Percentiles rank a stretch among this genome's conserved stretches.
phyloP scores from a whole-genome alignment of 2,888 invertebrate species.

The Sceliomorpha sp. region DNA sequence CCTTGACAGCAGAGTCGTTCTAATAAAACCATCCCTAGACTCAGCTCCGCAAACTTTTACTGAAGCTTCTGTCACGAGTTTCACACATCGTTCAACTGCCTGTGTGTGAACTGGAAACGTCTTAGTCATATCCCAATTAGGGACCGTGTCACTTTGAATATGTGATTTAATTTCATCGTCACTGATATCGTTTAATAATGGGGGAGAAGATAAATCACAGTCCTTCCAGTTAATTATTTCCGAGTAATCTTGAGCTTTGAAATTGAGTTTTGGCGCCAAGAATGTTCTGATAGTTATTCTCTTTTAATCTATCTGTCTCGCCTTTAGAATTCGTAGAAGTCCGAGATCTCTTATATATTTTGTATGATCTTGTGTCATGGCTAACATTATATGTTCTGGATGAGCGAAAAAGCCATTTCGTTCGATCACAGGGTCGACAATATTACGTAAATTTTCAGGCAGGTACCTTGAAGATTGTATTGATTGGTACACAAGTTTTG shows the following conservation, averaged over 20 bases:
- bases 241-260: conserved; percentile 11
- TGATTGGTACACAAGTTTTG: no score
- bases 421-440: no score
- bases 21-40: conserved; percentile 11
- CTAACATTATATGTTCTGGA: no score
- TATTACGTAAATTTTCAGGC: no score
- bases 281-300: no score
- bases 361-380: conserved; percentile 16
- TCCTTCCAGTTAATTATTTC: conserved; percentile 16
- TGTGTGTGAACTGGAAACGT: conserved; percentile 10
- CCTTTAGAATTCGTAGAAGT: conserved; percentile 3
- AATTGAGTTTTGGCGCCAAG: conserved; percentile 16
- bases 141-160: no score
- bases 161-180: conserved; percentile 7
- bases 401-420: no score
- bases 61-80: conserved; percentile 5
- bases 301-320: no score
- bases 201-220: no score
- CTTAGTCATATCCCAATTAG: conserved; percentile 1
- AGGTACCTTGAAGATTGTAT: no score
- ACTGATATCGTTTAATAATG: background rate
- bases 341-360: conserved; percentile 1
- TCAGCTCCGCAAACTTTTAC: conserved; percentile 7
- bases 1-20: conserved; percentile 10
- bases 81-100: conserved; percentile 8